Percentiles rank a stretch among this genome's conserved stretches.
These are phyloP conservation scores for Nycticorax nycticorax DNA, from an alignment of 2,113 vertebrate species.

Conservation along the genomic window DNA sequence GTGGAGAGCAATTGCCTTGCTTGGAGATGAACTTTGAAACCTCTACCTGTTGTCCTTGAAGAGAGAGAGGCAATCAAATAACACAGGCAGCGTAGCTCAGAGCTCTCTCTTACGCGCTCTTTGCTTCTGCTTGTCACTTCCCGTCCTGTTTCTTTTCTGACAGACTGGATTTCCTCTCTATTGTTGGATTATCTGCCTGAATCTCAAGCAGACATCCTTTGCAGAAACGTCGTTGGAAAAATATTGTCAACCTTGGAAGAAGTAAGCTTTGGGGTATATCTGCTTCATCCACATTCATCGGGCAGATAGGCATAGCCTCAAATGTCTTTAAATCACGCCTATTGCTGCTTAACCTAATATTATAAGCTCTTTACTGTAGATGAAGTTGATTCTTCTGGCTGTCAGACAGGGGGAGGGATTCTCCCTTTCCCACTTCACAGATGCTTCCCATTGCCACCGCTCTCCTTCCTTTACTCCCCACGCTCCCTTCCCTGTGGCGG, in stretches of 20 bases:
- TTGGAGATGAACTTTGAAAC: neutral
- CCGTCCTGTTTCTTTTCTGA: conserved; percentile 15
- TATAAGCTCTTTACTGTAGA: neutral
- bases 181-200: conserved; percentile 46
- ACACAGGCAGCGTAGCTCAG: neutral
- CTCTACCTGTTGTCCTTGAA: neutral
- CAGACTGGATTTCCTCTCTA: conserved; percentile 39
- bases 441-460: neutral
- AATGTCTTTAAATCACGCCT: neutral
- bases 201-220: conserved; percentile 50
- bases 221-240: neutral
- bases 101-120: rapidly evolving
- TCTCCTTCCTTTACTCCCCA: neutral
- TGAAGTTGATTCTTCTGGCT: neutral
- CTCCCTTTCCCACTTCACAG: neutral
- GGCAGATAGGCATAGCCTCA: neutral
- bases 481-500: neutral
- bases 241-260: neutral
- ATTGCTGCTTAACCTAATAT: neutral
- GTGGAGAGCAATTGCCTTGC: neutral
- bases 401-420: neutral
- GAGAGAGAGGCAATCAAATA: neutral
- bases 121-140: conserved; percentile 2
- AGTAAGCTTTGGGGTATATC: neutral
- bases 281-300: neutral